Conservation (phyloP, 2,797 vertebrate genomes). For the Myotis myotis region DNA sequence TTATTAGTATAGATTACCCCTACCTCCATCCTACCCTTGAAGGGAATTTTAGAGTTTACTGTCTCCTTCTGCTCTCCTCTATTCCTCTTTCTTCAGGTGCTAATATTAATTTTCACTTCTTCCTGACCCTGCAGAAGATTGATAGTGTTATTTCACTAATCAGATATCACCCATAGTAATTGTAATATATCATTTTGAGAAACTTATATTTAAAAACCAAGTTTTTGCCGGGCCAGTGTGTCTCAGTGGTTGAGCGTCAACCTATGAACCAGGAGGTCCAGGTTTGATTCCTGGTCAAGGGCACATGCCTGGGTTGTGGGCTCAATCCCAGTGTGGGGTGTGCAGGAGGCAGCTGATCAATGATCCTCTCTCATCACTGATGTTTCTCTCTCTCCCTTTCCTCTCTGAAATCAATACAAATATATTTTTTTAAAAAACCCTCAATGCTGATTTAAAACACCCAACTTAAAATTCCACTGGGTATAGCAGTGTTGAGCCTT, state of each 20-base stretch:
- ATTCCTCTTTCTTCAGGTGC: not conserved
- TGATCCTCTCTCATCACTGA: no score
- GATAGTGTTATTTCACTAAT: constrained; percentile 19
- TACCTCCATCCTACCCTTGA: not conserved
- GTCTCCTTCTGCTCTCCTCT: not conserved
- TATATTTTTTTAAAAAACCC: no score
- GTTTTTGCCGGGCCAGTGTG: not conserved
- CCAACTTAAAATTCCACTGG: not conserved
- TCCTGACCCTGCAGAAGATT: not conserved
- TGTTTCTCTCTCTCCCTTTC: no score
- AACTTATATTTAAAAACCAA: constrained; percentile 27
- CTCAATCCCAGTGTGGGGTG: no score
- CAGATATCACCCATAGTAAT: not conserved
- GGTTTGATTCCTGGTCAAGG: no score
- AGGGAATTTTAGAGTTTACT: constrained; percentile 48
- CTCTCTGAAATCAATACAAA: no score
- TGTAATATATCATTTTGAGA: constrained; percentile 30
- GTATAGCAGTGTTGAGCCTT: not conserved
- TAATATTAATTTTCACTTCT: constrained; percentile 42
- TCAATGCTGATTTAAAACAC: not conserved
- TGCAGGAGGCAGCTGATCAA: no score
- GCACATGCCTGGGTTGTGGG: no score
- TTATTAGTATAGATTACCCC: not conserved
- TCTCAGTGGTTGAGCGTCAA: no score
- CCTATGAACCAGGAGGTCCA: no score